phyloP scores from a whole-genome alignment of 2,888 invertebrate genomes.

The Nephrotoma flavescens region DNA sequence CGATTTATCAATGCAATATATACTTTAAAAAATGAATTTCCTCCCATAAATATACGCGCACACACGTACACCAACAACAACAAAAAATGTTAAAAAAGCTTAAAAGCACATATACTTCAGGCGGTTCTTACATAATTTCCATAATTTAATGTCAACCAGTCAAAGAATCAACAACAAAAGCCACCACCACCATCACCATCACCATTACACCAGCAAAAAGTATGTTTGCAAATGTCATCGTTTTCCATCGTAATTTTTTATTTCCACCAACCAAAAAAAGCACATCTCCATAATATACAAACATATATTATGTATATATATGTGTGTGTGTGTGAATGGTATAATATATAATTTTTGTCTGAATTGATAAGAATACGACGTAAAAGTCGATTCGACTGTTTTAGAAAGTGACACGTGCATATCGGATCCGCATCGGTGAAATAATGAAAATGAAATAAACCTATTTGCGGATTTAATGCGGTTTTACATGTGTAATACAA shows the following conservation, averaged over 20 bases:
- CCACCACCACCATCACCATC: background rate
- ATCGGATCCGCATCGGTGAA: background rate
- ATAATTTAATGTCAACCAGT: background rate
- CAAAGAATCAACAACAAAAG: background rate
- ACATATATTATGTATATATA: too few species aligned
- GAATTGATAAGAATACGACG: background rate
- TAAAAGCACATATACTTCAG: background rate
- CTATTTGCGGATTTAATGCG: background rate
- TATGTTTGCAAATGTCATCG: background rate
- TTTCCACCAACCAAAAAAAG: background rate
- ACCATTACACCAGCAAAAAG: background rate
- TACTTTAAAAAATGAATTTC: background rate
- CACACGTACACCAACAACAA: background rate
- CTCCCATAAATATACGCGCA: background rate
- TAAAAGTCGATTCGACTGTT: background rate
- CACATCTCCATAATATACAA: background rate
- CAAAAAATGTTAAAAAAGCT: background rate
- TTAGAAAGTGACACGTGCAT: background rate
- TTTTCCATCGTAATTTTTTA: background rate
- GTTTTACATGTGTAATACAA: background rate
- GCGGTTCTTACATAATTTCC: background rate
- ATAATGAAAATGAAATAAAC: background rate
- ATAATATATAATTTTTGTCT: background rate
- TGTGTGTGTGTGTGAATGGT: background rate
- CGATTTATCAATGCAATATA: background rate